Percentiles rank a stretch among this genome's conserved stretches.
These are phyloP conservation scores for Oligia strigilis DNA, from an alignment of 2,888 invertebrate species.

Conservation along the genomic window DNA sequence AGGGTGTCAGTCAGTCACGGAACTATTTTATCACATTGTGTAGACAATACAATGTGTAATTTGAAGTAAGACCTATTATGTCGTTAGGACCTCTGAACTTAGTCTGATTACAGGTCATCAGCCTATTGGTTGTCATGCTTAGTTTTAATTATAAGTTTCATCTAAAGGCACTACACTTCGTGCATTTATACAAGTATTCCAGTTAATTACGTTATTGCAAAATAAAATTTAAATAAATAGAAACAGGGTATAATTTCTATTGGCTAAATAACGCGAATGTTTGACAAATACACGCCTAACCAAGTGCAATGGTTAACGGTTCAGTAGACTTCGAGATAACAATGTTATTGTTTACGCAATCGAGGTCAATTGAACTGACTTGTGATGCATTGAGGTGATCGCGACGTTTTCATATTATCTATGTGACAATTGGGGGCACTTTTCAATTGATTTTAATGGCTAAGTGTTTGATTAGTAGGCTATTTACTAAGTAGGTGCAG, in stretches of 20 bases:
- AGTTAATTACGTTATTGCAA: neutral
- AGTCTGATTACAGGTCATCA: conserved; percentile 29
- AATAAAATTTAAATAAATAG: neutral
- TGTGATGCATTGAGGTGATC: conserved; percentile 40
- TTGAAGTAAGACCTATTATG: conserved; percentile 11
- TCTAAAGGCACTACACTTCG: conserved; percentile 1
- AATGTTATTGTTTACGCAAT: conserved; percentile 51
- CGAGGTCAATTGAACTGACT: conserved; percentile 48
- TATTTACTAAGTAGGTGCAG: neutral
- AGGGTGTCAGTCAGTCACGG: neutral
- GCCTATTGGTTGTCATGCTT: conserved; percentile 1
- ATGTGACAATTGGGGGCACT: conserved; percentile 39
- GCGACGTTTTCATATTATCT: conserved; percentile 9
- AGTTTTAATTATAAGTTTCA: conserved; percentile 15
- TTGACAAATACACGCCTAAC: conserved; percentile 13
- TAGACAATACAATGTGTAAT: neutral
- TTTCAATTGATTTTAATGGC: conserved; percentile 42
- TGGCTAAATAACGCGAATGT: neutral
- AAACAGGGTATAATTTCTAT: neutral
- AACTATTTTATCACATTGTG: neutral
- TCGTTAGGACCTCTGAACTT: neutral
- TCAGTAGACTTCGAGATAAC: conserved; percentile 25
- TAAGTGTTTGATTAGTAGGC: neutral
- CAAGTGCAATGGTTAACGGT: conserved; percentile 23
- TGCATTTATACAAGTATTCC: neutral